Percentiles rank a stretch among this genome's conserved stretches.
phyloP scores from a whole-genome alignment of 2,888 invertebrate genomes.

The Aromia moschata region DNA sequence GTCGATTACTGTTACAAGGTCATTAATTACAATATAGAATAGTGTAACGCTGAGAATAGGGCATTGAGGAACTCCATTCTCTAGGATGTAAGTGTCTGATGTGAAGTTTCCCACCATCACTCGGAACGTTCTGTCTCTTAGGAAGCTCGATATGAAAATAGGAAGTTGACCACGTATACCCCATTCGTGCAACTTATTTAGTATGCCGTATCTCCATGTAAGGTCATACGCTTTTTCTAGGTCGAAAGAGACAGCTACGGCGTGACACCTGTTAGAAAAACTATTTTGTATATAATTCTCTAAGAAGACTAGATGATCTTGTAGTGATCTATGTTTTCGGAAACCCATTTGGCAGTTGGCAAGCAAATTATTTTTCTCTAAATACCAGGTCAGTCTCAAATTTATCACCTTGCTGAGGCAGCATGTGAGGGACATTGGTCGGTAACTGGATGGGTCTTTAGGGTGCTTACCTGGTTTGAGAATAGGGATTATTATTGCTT shows the following conservation, averaged over 20 bases:
- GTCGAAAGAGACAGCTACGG: not conserved
- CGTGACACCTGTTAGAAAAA: not conserved
- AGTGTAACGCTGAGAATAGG: not conserved
- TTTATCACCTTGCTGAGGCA: not conserved
- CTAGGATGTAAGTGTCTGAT: not conserved
- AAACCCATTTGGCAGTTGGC: not conserved
- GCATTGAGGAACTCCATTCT: not conserved
- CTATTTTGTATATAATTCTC: not conserved
- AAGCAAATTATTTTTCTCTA: not conserved
- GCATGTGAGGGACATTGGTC: not conserved
- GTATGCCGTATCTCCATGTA: not conserved
- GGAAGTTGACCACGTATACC: not conserved
- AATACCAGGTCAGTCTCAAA: not conserved
- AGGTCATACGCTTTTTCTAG: not conserved
- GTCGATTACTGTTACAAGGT: too few relatives aligned
- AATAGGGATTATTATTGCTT: not conserved
- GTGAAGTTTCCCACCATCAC: not conserved
- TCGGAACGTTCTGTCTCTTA: not conserved
- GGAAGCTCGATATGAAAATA: not conserved
- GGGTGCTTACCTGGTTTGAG: not conserved
- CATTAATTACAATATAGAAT: not conserved
- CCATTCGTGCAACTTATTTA: conserved; percentile 14
- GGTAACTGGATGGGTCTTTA: not conserved
- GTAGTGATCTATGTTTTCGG: not conserved
- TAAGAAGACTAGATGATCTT: not conserved